Evolutionary conservation across 2,113 vertebrate species (phyloP), one percentile per base, ranked within the genome.

Genomic region (Percina caprodes): DNA sequence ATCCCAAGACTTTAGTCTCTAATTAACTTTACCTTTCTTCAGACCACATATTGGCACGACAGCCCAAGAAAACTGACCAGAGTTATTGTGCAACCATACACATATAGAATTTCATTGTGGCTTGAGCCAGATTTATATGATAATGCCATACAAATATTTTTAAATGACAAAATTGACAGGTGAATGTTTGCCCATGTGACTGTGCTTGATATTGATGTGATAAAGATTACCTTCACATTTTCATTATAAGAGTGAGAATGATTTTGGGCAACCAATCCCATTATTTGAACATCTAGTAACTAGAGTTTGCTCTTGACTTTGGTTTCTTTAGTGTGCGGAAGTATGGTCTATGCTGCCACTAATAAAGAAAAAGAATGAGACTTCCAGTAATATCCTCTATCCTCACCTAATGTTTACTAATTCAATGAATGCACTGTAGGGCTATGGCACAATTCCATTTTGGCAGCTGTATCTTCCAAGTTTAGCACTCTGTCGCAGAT

Each of bases 21-120:
- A 92, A 94, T 95, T 95, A 92, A 88, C 91, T 70, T 92, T 94
- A 94, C 93, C 92, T 94, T 95, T 92, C 81, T 70, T 86, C 83
- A 86, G 85, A 88, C 94, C 94, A 89, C 93, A 93, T 86, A 91
- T 83, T 92, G 76, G 77, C 58, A 59, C 77, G 80, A 83, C 83
- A 77, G 81, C 81, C 73, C 39, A 48, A 86, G 85, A 88, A 85
- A 93, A 94, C 88, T 92, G 85, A 90, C 91, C 91, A 86, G 83
- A 90, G 84, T 87, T 78, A 86, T 93, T 88, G 88, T 83, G 77
- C 78, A 92, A 89, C 91, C 86, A 63, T 85, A 69, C 79, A 69
- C 56, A 68, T 93, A 89, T 94, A 82, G 79, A 74, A 69, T 94
- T 92, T 91, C 89, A 55, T 58, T 80, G 77, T 72, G 92, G 91